Conservation (phyloP, 2,888 invertebrate species). For the Hydrotaea diabolus region DNA sequence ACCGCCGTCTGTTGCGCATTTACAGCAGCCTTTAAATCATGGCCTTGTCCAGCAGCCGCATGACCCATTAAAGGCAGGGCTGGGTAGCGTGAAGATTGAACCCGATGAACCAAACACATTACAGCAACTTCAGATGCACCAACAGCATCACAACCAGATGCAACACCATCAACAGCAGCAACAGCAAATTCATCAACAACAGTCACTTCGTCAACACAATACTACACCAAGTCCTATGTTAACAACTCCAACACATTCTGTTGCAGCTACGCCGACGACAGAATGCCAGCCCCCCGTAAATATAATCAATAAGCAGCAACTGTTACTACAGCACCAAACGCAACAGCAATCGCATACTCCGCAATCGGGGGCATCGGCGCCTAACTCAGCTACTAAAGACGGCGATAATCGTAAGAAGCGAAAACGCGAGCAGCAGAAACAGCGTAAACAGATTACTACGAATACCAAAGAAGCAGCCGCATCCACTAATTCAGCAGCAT, state of each 20-base stretch:
- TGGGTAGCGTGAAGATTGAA: background rate
- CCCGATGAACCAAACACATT: background rate
- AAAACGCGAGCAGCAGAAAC: slow-evolving; percentile 90
- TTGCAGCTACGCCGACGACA: slow-evolving; percentile 46
- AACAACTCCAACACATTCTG: slow-evolving; percentile 44
- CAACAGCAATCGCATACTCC: slow-evolving; percentile 45
- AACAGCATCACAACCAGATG: background rate
- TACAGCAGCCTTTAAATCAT: slow-evolving; percentile 25
- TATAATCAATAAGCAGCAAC: slow-evolving; percentile 50
- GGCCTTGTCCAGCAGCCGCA: slow-evolving; percentile 39
- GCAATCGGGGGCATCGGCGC: background rate
- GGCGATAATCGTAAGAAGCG: slow-evolving; percentile 86
- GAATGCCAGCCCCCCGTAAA: slow-evolving; percentile 41
- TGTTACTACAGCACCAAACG: slow-evolving; percentile 37
- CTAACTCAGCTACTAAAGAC: slow-evolving; percentile 67
- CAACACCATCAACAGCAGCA: slow-evolving; percentile 42
- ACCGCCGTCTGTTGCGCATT: slow-evolving; percentile 29
- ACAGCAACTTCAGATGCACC: background rate
- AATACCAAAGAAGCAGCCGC: slow-evolving; percentile 85
- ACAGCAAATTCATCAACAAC: slow-evolving; percentile 40
- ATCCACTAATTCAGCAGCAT: slow-evolving; percentile 74
- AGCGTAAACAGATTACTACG: slow-evolving; percentile 85
- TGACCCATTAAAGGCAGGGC: background rate
- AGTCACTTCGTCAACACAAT: slow-evolving; percentile 37
- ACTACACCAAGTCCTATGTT: slow-evolving; percentile 38